Base-by-base conservation (phyloP, 2,797 vertebrate species). In the Rhinophrynus dorsalis region DNA sequence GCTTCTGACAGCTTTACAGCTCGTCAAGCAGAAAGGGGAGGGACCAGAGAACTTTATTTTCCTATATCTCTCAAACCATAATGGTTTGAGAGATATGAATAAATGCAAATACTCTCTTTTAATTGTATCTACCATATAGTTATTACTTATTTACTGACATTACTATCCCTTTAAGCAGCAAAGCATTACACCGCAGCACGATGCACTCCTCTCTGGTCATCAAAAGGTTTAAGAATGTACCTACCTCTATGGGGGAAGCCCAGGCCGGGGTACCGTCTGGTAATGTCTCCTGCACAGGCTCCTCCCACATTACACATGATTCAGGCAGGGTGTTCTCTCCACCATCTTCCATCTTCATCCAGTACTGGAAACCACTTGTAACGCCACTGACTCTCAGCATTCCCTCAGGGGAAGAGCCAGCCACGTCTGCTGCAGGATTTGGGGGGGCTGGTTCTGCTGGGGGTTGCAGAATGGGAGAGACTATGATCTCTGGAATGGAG, bases 171-270 rank as follows among this genome's bases (percentile, higher is more conserved):
- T n/a, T n/a, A n/a, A n/a, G n/a, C n/a, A n/a, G n/a, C n/a, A n/a
- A n/a, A n/a, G n/a, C n/a, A n/a, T n/a, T n/a, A n/a, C n/a, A n/a
- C n/a, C n/a, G n/a, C n/a, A n/a, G n/a, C n/a, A n/a, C n/a, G n/a
- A n/a, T n/a, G n/a, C n/a, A n/a, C n/a, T n/a, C n/a, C n/a, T n/a
- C n/a, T n/a, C n/a, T n/a, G n/a, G n/a, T n/a, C n/a, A n/a, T n/a
- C n/a, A n/a, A n/a, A n/a, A n/a, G n/a, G n/a, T n/a, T n/a, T n/a
- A n/a, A n/a, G n/a, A n/a, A n/a, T n/a, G n/a, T 54, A 56, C 70
- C 6, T 21, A 77, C 77, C 74, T 77, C 75, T 33, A 74, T 6
- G 2, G 72, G 69, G 2, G 58, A 64, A 1, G 75, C 70, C 77
- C 70, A 78, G 5, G 57, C 42, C 1, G 48, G 76, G 5, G 67